Evolutionary conservation across 1,140 invertebrate species (phyloP).

Genomic region (Brachionus koreanus): DNA sequence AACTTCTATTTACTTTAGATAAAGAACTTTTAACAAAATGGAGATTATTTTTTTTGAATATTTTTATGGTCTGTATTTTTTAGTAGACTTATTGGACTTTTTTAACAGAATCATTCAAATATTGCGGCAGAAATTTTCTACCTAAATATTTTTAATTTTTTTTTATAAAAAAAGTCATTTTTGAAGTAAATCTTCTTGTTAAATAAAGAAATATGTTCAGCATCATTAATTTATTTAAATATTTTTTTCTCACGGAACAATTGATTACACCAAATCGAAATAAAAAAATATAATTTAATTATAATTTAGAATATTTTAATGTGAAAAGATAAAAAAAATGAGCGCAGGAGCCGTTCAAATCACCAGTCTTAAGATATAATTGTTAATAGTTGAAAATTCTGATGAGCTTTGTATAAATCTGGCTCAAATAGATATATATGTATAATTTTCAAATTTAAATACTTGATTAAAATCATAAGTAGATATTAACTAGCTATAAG

Average conservation of each 20-base stretch:
- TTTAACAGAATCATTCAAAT: too few relatives aligned
- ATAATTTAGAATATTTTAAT: not conserved
- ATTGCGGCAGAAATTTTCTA: not conserved
- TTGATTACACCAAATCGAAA: not conserved
- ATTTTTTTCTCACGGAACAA: not conserved
- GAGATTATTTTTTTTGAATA: too few relatives aligned
- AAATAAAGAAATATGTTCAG: not conserved
- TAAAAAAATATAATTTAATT: conserved; percentile 3
- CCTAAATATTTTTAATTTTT: not conserved
- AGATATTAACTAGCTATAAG: not conserved
- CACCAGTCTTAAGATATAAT: not conserved
- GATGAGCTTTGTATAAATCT: not conserved
- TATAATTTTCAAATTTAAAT: not conserved
- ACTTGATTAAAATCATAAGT: not conserved
- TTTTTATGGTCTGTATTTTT: too few relatives aligned
- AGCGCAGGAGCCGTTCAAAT: not conserved
- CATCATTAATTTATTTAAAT: not conserved
- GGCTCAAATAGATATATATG: not conserved
- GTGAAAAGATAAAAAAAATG: not conserved
- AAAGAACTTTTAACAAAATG: too few relatives aligned
- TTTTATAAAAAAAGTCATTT: not conserved
- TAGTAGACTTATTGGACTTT: too few relatives aligned
- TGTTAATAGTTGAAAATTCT: not conserved
- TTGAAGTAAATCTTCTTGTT: not conserved
- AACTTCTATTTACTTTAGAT: too few relatives aligned